Evolutionary conservation across 2,888 invertebrate genomes (phyloP).

Genomic region (Amphimallon solstitiale): DNA sequence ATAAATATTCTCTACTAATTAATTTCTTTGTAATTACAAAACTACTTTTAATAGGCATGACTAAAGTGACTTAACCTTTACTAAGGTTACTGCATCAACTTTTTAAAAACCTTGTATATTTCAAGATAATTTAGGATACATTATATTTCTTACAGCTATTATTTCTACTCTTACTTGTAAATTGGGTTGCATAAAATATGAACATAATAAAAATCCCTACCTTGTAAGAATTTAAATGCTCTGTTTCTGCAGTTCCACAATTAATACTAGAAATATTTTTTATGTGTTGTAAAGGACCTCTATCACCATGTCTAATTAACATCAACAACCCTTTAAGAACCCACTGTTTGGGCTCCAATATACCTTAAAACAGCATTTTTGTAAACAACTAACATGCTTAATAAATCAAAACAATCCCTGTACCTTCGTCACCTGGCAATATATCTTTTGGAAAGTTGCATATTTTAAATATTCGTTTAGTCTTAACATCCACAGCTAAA

Average conservation of each 20-base stretch:
- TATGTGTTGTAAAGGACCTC: conserved; percentile 87
- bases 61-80: too few species aligned
- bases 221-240: conserved; percentile 58
- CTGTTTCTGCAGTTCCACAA: conserved; percentile 70
- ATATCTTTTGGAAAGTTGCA: conserved; percentile 81
- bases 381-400: neutral
- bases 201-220: conserved; percentile 46
- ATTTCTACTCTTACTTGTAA: too few species aligned
- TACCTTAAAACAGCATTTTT: conserved; percentile 50
- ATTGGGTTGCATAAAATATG: neutral
- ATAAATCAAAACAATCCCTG: neutral
- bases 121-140: too few species aligned
- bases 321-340: conserved; percentile 77
- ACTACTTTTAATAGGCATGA: too few species aligned
- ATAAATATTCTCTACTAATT: too few species aligned
- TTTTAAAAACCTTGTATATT: too few species aligned
- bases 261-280: conserved; percentile 80
- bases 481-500: conserved; percentile 71
- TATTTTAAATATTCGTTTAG: conserved; percentile 72
- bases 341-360: conserved; percentile 67
- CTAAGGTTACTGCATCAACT: too few species aligned
- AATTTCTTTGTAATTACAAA: too few species aligned
- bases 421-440: conserved; percentile 79
- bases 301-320: conserved; percentile 87
- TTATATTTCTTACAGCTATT: too few species aligned